Evolutionary conservation across 1,140 invertebrate genomes (phyloP).

Genomic region (Nephila pilipes): DNA sequence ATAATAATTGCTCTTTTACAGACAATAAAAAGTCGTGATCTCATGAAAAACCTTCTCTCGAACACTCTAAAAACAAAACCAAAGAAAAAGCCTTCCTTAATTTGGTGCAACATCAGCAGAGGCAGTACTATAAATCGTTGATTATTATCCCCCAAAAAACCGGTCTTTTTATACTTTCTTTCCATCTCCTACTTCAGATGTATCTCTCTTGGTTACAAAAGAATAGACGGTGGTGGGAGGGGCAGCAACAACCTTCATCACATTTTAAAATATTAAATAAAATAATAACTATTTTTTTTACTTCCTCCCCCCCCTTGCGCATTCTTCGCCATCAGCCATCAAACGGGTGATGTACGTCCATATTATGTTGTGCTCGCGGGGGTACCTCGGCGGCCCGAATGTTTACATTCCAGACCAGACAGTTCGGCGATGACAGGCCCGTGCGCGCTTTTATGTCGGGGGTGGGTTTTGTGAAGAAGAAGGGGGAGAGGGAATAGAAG

Average conservation of each 20-base stretch:
- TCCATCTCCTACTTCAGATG: constrained; percentile 6
- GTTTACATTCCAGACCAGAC: constrained; percentile 50
- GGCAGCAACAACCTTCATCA: constrained; percentile 26
- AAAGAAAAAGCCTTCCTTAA: constrained; percentile 24
- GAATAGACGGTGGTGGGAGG: neutral
- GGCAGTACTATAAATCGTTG: constrained; percentile 31
- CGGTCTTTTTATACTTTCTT: constrained; percentile 50
- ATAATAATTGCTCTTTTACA: constrained; percentile 12
- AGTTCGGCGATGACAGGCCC: constrained; percentile 52
- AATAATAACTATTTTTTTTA: constrained; percentile 30
- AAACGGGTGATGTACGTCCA: constrained; percentile 57
- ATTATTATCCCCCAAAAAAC: constrained; percentile 44
- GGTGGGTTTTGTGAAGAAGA: neutral
- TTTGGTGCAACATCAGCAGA: constrained; percentile 38
- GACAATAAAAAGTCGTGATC: constrained; percentile 52
- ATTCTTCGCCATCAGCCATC: neutral
- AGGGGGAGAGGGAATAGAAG: neutral
- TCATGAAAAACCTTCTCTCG: neutral
- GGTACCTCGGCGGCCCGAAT: neutral
- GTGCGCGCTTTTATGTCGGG: constrained; percentile 46
- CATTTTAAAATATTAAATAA: constrained; percentile 47
- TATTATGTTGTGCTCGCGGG: neutral
- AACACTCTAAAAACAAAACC: neutral
- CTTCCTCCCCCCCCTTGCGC: no score
- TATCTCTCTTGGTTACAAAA: constrained; percentile 44